Percentiles rank a stretch among this genome's conserved stretches.
Conservation (phyloP, 2,888 invertebrate genomes). For the Suillia variegata region DNA sequence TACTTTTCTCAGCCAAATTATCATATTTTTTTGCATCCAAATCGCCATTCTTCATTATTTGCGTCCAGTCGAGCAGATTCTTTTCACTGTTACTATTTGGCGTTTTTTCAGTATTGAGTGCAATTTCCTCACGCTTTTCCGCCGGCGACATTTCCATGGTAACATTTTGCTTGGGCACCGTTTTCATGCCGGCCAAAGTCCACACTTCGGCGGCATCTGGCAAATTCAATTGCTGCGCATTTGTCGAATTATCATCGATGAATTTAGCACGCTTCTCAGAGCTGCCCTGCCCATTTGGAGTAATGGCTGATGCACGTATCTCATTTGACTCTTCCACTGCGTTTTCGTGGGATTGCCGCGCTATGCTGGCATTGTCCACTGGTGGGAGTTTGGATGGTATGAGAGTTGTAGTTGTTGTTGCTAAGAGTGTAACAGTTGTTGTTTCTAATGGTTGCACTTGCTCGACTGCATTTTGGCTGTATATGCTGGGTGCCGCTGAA, state of each 20-base stretch:
- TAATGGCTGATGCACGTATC: background rate
- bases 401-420: slow-evolving; percentile 15
- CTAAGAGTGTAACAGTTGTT: no score
- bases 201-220: slow-evolving; percentile 55
- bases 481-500: slow-evolving; percentile 1
- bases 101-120: slow-evolving; percentile 12
- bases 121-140: slow-evolving; percentile 32
- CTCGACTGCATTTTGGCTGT: no score
- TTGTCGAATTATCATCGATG: slow-evolving; percentile 52
- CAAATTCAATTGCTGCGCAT: slow-evolving; percentile 48
- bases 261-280: slow-evolving; percentile 53
- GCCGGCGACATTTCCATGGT: slow-evolving; percentile 16
- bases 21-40: slow-evolving; percentile 17
- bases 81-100: slow-evolving; percentile 40
- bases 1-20: background rate
- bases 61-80: slow-evolving; percentile 52
- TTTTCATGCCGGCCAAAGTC: slow-evolving; percentile 54
- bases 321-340: slow-evolving; percentile 35
- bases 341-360: slow-evolving; percentile 36
- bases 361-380: slow-evolving; percentile 22
- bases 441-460: no score
- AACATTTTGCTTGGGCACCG: slow-evolving; percentile 34
- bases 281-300: slow-evolving; percentile 11
- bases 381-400: slow-evolving; percentile 19
- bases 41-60: slow-evolving; percentile 44